Conservation (phyloP, 2,113 vertebrate genomes). For the Dolichallabes microphthalmus region DNA sequence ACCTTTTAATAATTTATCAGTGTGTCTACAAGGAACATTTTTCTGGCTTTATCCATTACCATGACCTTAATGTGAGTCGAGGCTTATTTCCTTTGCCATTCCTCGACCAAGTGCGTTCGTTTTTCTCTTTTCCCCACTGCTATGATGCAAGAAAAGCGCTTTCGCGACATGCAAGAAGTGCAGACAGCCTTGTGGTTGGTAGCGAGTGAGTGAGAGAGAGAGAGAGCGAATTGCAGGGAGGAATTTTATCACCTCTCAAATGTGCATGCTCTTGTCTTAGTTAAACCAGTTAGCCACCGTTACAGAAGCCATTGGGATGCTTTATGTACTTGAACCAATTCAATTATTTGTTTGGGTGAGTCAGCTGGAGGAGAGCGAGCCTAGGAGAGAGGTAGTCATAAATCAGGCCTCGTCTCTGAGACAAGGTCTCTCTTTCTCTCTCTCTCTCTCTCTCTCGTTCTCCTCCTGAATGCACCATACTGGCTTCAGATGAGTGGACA, state of each 20-base stretch:
- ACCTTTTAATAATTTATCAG: slow-evolving; percentile 56
- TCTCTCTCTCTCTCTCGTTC: slow-evolving; percentile 20
- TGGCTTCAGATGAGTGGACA: slow-evolving; percentile 78
- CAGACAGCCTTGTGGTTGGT: slow-evolving; percentile 33
- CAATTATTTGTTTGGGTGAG: slow-evolving; percentile 83
- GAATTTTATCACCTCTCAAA: slow-evolving; percentile 64
- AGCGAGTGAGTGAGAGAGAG: slow-evolving; percentile 3
- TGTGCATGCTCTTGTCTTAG: slow-evolving; percentile 65
- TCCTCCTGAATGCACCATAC: slow-evolving; percentile 58
- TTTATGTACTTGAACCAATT: slow-evolving; percentile 84
- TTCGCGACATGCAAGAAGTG: slow-evolving; percentile 25
- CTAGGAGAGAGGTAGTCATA: slow-evolving; percentile 71
- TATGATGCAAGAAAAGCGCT: slow-evolving; percentile 5
- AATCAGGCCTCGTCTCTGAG: slow-evolving; percentile 76
- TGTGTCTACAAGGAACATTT: slow-evolving; percentile 27
- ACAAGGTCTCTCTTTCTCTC: slow-evolving; percentile 25
- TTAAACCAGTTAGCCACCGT: slow-evolving; percentile 77
- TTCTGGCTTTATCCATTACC: slow-evolving; percentile 24
- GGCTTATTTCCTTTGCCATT: slow-evolving; percentile 18
- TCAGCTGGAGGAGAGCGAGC: slow-evolving; percentile 64
- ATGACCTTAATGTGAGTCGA: background rate
- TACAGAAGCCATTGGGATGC: slow-evolving; percentile 79
- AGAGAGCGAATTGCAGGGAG: slow-evolving; percentile 40
- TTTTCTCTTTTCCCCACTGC: background rate
- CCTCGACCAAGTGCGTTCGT: background rate